Percentiles rank a stretch among this genome's conserved stretches.
phyloP scores from a whole-genome alignment of 92 coral and sea anemone genomes.

The Desmophyllum pertusum region DNA sequence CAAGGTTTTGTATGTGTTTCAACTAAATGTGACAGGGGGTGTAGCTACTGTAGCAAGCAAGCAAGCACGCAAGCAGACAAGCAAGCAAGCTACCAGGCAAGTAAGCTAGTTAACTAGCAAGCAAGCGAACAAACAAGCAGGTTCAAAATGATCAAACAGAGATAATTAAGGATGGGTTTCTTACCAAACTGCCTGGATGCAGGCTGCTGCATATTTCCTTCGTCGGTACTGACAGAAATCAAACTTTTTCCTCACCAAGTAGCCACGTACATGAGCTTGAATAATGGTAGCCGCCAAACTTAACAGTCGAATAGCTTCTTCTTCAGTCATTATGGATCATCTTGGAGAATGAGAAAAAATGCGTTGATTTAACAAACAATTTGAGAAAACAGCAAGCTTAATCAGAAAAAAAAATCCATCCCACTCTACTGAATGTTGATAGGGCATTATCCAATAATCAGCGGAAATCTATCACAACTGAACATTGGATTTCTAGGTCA shows the following conservation, averaged over 20 bases:
- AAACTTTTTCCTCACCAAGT: constrained; percentile 78
- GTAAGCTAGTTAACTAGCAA: background rate
- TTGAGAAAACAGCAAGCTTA: background rate
- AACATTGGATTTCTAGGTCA: no score
- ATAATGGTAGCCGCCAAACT: constrained; percentile 90
- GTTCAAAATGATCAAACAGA: background rate
- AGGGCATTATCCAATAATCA: background rate
- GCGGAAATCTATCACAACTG: background rate
- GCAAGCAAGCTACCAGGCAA: no score
- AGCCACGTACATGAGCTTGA: constrained; percentile 93
- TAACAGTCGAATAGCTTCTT: constrained; percentile 87
- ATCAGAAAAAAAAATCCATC: no score
- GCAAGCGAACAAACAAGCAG: background rate
- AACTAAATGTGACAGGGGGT: no score
- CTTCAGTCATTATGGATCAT: constrained; percentile 90
- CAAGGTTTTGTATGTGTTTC: no score
- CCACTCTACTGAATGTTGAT: background rate
- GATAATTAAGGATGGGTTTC: constrained; percentile 17
- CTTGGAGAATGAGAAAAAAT: background rate
- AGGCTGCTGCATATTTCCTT: constrained; percentile 78
- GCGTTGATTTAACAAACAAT: no score
- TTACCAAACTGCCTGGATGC: constrained; percentile 92
- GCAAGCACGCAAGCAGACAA: background rate
- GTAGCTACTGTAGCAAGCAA: no score
- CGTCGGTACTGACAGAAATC: constrained; percentile 71